These are phyloP conservation scores for Taeniopygia guttata DNA, from an alignment of 2,797 vertebrate genomes.

Conservation along the genomic window DNA sequence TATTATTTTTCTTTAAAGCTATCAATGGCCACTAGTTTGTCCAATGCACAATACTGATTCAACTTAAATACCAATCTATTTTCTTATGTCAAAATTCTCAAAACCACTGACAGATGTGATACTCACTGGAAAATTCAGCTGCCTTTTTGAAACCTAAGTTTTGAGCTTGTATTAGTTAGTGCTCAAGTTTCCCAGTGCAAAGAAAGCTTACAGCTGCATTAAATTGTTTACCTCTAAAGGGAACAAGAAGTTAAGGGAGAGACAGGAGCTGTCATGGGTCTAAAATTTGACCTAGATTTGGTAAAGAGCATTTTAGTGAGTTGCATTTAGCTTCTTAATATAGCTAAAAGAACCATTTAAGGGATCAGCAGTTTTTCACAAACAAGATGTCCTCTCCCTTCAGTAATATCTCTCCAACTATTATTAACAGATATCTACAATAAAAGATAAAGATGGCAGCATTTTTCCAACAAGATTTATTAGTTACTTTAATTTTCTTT, in stretches of 20 bases:
- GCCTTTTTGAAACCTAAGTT: background rate
- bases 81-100: background rate
- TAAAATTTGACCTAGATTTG: conserved; percentile 5
- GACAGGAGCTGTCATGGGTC: background rate
- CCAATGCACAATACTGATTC: background rate
- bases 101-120: background rate
- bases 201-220: background rate
- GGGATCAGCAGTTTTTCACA: background rate
- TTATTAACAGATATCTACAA: background rate
- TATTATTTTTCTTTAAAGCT: background rate
- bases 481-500: background rate
- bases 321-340: background rate
- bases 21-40: background rate
- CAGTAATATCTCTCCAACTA: background rate
- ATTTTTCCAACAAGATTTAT: background rate
- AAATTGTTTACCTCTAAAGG: background rate
- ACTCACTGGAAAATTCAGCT: background rate
- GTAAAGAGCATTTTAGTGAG: background rate
- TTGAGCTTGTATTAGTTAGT: background rate
- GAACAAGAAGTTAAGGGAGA: background rate
- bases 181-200: background rate
- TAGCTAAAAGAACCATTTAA: background rate
- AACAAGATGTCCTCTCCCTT: background rate
- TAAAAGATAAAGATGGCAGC: background rate
- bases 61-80: background rate